A percentile compares a stretch with the other conserved stretches of the same genome.
phyloP scores from a whole-genome alignment of 2,113 vertebrate genomes.

The Oryzias woworae region DNA sequence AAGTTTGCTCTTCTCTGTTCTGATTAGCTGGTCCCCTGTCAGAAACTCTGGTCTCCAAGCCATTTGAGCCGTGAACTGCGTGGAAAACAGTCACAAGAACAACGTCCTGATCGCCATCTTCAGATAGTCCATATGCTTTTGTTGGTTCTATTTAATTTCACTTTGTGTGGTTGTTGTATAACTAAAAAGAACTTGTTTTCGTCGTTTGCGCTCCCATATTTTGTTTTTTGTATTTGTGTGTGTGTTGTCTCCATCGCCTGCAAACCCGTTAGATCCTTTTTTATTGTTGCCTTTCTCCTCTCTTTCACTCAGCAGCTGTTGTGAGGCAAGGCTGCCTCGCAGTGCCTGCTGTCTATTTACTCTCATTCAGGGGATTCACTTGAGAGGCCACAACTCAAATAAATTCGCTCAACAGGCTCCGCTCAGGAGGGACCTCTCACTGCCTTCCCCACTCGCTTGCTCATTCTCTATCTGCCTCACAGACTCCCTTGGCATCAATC shows the following conservation, averaged over 20 bases:
- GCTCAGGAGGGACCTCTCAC: constrained; percentile 60
- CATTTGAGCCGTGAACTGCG: too few relatives aligned
- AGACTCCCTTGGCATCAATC: constrained; percentile 12
- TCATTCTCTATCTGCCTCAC: constrained; percentile 34
- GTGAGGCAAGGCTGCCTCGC: constrained; percentile 55
- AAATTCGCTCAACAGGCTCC: constrained; percentile 69
- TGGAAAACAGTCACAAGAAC: too few relatives aligned
- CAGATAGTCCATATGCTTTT: too few relatives aligned
- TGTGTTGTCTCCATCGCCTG: constrained; percentile 29
- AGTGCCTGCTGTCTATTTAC: constrained; percentile 69
- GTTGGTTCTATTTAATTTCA: too few relatives aligned
- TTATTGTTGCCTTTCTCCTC: constrained; percentile 48
- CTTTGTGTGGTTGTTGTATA: too few relatives aligned
- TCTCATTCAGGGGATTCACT: constrained; percentile 70
- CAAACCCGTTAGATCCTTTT: constrained; percentile 43
- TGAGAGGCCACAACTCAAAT: constrained; percentile 71
- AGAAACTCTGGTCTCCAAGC: too few relatives aligned
- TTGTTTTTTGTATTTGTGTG: constrained; percentile 12
- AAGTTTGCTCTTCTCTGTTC: too few relatives aligned
- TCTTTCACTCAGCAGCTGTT: constrained; percentile 52
- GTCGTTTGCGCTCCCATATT: constrained; percentile 31
- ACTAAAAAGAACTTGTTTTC: constrained; percentile 5
- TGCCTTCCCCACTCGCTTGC: constrained; percentile 23
- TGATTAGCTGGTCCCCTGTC: too few relatives aligned
- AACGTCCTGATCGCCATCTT: too few relatives aligned